Conservation (phyloP, 2,797 vertebrate species). For the Periparus ater region DNA sequence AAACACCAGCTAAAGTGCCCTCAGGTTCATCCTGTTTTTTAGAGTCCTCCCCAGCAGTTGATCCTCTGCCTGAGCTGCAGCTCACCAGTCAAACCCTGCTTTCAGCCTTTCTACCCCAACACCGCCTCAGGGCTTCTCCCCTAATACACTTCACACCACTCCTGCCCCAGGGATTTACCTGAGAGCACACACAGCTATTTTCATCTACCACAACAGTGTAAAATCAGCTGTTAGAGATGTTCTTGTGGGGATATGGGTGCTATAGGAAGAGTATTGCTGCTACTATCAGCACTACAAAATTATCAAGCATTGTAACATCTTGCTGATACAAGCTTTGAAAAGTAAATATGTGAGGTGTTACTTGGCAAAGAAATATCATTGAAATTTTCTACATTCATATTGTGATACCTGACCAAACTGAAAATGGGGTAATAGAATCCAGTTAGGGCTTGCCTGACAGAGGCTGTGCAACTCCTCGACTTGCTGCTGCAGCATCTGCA, state of each 20-base stretch:
- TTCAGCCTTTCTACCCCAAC: background rate
- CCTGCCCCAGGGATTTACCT: background rate
- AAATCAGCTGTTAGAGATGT: background rate
- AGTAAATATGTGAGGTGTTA: background rate
- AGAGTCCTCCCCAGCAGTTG: background rate
- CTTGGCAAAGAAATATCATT: background rate
- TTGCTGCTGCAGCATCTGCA: background rate
- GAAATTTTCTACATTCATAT: background rate
- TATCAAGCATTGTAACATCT: background rate
- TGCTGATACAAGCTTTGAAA: background rate
- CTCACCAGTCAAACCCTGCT: background rate
- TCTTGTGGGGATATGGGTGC: fast-evolving
- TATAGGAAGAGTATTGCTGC: too few relatives aligned
- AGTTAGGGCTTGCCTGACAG: background rate
- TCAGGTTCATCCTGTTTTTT: background rate
- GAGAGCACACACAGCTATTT: background rate
- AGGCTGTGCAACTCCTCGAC: background rate
- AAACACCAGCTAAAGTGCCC: background rate
- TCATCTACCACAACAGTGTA: background rate
- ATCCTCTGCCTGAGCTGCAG: background rate
- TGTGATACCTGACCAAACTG: background rate
- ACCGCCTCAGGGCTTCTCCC: background rate
- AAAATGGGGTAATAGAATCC: background rate
- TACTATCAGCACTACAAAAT: background rate
- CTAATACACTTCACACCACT: background rate